Percentiles rank a stretch among this genome's conserved stretches.
Conservation (phyloP, 1,140 invertebrate species). For the Battus philenor region DNA sequence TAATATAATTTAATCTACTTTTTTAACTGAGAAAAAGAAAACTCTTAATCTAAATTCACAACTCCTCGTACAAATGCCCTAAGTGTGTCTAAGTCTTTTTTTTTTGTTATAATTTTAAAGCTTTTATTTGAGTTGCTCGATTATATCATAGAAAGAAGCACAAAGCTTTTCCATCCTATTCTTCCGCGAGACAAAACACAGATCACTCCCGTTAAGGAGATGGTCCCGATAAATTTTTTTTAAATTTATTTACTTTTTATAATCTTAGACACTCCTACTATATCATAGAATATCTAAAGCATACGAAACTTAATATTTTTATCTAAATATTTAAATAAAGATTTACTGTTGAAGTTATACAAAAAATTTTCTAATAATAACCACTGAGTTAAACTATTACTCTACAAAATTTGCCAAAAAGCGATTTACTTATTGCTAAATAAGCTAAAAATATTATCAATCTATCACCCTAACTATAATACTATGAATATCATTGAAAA, state of each 20-base stretch:
- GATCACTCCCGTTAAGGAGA: constrained; percentile 58
- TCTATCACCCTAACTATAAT: constrained; percentile 39
- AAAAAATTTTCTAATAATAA: constrained; percentile 25
- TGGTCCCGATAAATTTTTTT: constrained; percentile 61
- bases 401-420: constrained; percentile 63
- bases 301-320: constrained; percentile 58
- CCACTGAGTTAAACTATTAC: constrained; percentile 34
- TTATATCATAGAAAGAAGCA: constrained; percentile 53
- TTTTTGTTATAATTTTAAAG: constrained; percentile 37
- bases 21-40: constrained; percentile 30
- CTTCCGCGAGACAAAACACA: constrained; percentile 40
- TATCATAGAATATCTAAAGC: constrained; percentile 55
- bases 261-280: constrained; percentile 42
- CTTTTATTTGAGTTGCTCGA: constrained; percentile 54
- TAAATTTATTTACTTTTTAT: constrained; percentile 41
- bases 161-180: constrained; percentile 41
- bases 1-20: constrained; percentile 32
- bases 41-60: constrained; percentile 34
- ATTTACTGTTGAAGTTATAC: constrained; percentile 29
- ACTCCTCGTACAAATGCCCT: constrained; percentile 44
- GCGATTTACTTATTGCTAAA: constrained; percentile 58
- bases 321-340: constrained; percentile 48
- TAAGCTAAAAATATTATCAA: constrained; percentile 55
- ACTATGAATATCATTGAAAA: constrained; percentile 48
- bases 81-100: constrained; percentile 39